Evolutionary conservation across 2,888 invertebrate genomes (phyloP).

Genomic region (Anarsia innoxiella): DNA sequence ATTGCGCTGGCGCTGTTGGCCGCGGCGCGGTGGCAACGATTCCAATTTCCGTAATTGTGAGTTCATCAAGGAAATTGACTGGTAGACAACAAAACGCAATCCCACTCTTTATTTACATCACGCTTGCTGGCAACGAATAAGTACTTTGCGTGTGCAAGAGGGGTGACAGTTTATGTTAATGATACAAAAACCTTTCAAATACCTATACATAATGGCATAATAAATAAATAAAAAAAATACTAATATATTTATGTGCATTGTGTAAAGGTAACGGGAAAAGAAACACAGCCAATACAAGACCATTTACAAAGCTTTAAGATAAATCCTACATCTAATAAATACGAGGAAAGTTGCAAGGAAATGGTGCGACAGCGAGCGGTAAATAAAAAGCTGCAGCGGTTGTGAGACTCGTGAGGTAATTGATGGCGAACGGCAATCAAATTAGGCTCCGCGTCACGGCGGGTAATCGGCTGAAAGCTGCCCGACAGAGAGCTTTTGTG

Average conservation of each 20-base stretch:
- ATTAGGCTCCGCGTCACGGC: constrained; percentile 66
- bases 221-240: constrained; percentile 21
- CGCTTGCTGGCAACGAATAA: no score
- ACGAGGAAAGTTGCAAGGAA: constrained; percentile 37
- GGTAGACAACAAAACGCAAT: constrained; percentile 51
- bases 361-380: constrained; percentile 40
- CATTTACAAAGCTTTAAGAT: no score
- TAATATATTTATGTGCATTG: constrained; percentile 13
- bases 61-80: constrained; percentile 70
- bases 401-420: constrained; percentile 59
- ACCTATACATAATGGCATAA: constrained; percentile 27
- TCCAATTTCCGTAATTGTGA: constrained; percentile 70
- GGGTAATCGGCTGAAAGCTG: constrained; percentile 70
- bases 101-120: constrained; percentile 47
- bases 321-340: constrained; percentile 45
- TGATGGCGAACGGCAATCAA: constrained; percentile 69
- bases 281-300: constrained; percentile 37
- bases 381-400: constrained; percentile 60
- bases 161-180: constrained; percentile 31
- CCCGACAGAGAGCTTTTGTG: constrained; percentile 59
- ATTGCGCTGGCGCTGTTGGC: not conserved
- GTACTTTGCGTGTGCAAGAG: constrained; percentile 15
- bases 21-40: constrained; percentile 26
- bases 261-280: constrained; percentile 27
- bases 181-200: no score